These are phyloP conservation scores for Nycticorax nycticorax DNA, from an alignment of 2,113 vertebrate genomes.

Conservation along the genomic window DNA sequence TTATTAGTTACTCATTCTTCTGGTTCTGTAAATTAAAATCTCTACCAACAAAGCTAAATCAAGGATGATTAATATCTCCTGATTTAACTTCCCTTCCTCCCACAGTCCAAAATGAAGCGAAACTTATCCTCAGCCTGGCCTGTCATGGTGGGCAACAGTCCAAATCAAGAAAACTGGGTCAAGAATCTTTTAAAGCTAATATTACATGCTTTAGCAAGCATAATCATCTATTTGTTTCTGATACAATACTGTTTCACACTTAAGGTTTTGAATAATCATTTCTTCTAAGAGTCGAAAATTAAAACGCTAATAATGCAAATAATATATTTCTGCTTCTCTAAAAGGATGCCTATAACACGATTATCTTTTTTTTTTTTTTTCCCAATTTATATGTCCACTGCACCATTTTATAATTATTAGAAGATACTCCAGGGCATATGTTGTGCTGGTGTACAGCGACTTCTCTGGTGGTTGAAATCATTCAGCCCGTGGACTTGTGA, in stretches of 20 bases:
- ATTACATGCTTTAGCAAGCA: background rate
- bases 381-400: background rate
- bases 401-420: conserved; percentile 66
- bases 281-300: background rate
- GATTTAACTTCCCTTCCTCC: conserved; percentile 22
- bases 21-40: conserved; percentile 15
- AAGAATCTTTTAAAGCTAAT: conserved; percentile 39
- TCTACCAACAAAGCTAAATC: conserved; percentile 15
- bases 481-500: conserved; percentile 64
- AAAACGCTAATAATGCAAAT: background rate
- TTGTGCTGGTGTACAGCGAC: conserved; percentile 49
- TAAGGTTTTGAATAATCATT: background rate
- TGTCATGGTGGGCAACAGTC: conserved; percentile 36
- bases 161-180: conserved; percentile 60
- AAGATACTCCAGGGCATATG: conserved; percentile 57
- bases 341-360: background rate
- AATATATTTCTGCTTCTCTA: background rate
- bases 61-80: conserved; percentile 16
- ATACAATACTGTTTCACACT: background rate
- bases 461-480: conserved; percentile 68
- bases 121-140: conserved; percentile 21
- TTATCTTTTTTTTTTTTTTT: background rate
- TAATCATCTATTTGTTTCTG: conserved; percentile 11
- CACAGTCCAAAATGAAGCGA: conserved; percentile 25
- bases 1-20: background rate